A percentile compares a stretch with the other conserved stretches of the same genome.
These are phyloP conservation scores for Eugnorisma glareosa DNA, from an alignment of 2,888 invertebrate species.

Conservation along the genomic window DNA sequence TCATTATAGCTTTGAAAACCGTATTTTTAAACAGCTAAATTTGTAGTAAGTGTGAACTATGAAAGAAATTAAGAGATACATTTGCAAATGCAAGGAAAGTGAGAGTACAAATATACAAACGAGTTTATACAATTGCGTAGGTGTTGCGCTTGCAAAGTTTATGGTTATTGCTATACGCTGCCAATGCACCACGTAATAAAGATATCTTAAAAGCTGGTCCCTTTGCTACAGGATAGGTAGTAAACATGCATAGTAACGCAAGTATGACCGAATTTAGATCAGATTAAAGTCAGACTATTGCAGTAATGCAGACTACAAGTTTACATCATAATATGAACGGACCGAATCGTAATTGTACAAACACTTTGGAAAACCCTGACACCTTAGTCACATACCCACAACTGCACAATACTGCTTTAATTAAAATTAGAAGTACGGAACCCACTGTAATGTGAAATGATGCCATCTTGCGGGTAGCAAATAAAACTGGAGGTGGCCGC, in stretches of 20 bases:
- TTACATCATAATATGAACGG: not conserved
- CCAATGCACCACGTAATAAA: conserved; percentile 25
- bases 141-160: conserved; percentile 33
- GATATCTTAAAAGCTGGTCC: conserved; percentile 8
- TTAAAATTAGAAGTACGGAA: conserved; percentile 46
- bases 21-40: not conserved
- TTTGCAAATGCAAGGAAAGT: conserved; percentile 20
- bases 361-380: not conserved
- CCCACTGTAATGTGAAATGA: conserved; percentile 41
- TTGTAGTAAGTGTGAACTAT: too few species aligned
- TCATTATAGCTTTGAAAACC: not conserved
- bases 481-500: conserved; percentile 55
- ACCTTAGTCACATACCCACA: conserved; percentile 6
- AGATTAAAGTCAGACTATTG: not conserved
- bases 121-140: conserved; percentile 23
- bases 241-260: not conserved
- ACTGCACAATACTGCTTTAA: conserved; percentile 23
- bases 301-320: not conserved
- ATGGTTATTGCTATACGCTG: conserved; percentile 43
- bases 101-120: conserved; percentile 34
- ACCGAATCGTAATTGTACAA: not conserved
- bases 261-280: not conserved
- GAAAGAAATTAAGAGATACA: conserved; percentile 27
- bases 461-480: conserved; percentile 56
- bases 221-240: not conserved